These are phyloP conservation scores for Coenonympha glycerion DNA, from an alignment of 2,888 invertebrate genomes.

Conservation along the genomic window DNA sequence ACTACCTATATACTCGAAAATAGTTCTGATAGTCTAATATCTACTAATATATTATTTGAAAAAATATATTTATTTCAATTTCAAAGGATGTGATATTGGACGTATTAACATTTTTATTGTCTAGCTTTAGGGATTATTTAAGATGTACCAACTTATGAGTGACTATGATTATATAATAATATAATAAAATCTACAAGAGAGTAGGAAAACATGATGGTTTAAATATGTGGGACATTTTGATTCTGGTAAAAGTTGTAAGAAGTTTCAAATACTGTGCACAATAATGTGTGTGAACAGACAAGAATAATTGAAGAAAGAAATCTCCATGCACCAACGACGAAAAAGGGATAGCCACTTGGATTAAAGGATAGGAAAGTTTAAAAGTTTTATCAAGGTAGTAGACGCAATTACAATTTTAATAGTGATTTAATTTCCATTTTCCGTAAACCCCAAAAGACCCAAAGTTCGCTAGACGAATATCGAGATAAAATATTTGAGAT, in stretches of 20 bases:
- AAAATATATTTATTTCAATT: not conserved
- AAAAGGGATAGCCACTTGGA: not conserved
- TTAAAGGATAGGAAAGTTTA: not conserved
- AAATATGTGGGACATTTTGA: not conserved
- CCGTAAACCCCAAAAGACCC: not conserved
- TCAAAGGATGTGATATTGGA: not conserved
- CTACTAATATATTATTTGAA: not conserved
- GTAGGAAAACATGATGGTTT: not conserved
- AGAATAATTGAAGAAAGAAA: not conserved
- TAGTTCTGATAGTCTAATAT: not conserved
- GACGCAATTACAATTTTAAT: not conserved
- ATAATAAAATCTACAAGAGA: not conserved
- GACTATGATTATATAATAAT: not conserved
- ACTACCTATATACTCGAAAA: not conserved
- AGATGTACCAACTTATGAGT: not conserved
- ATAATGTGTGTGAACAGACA: not conserved
- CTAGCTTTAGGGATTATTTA: not conserved
- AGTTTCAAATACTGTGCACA: slow-evolving; percentile 1
- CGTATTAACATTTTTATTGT: not conserved
- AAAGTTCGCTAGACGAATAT: not conserved
- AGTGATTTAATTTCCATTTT: not conserved
- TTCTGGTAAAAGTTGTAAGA: not conserved
- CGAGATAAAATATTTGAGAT: not conserved
- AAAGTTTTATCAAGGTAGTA: not conserved
- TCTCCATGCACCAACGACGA: slow-evolving; percentile 4